Conservation (phyloP, 2,797 vertebrate genomes). For the Spinus pinus region DNA sequence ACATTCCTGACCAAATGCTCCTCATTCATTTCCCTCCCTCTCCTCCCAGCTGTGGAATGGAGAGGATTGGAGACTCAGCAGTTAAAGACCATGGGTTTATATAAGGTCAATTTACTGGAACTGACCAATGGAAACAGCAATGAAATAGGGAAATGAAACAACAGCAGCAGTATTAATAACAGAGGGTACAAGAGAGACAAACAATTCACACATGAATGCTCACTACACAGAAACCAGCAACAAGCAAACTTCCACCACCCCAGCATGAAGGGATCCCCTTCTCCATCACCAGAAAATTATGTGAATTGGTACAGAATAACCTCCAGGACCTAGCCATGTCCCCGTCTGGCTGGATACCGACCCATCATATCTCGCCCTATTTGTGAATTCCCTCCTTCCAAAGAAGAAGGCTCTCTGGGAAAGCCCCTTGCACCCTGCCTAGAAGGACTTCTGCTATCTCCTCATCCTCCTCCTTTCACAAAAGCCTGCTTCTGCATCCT, state of each 20-base stretch:
- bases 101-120: not conserved
- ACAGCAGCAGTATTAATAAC: not conserved
- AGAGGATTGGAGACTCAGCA: not conserved
- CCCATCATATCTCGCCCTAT: rapidly evolving
- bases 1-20: not conserved
- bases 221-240: rapidly evolving
- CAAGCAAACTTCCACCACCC: rapidly evolving
- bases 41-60: not conserved
- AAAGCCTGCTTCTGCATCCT: not conserved
- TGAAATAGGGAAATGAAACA: not conserved
- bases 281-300: not conserved
- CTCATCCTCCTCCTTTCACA: not conserved
- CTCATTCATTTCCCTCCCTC: rapidly evolving
- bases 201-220: rapidly evolving
- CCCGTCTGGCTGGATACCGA: rapidly evolving
- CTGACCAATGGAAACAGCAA: not conserved
- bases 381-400: not conserved
- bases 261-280: rapidly evolving
- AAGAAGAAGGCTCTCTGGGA: not conserved
- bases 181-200: not conserved
- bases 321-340: no score
- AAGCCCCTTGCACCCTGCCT: not conserved
- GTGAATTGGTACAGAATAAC: not conserved
- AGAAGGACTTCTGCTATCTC: not conserved
- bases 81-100: not conserved